phyloP scores from a whole-genome alignment of 2,888 invertebrate species.

The Exocentrus adspersus region DNA sequence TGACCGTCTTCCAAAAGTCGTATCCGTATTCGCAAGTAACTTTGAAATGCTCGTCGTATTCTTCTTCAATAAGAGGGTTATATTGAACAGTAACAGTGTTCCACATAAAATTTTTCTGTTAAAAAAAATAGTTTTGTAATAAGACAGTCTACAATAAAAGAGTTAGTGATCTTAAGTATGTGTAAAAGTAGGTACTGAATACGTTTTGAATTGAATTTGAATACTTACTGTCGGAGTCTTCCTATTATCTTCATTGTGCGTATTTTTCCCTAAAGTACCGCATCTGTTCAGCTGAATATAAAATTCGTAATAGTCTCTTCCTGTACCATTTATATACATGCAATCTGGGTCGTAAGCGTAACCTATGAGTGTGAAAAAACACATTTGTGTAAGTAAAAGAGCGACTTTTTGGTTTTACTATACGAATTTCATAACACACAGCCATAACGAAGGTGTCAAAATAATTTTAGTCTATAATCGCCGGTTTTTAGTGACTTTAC shows the following conservation, averaged over 20 bases:
- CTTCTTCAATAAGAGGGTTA: slow-evolving; percentile 92
- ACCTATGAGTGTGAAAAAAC: too few species aligned
- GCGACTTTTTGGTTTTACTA: too few species aligned
- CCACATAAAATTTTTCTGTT: slow-evolving; percentile 95
- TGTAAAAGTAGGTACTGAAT: too few species aligned
- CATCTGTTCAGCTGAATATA: slow-evolving; percentile 92
- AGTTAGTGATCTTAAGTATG: too few species aligned
- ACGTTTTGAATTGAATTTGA: background rate
- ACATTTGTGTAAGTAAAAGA: too few species aligned
- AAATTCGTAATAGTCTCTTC: slow-evolving; percentile 91
- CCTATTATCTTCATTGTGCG: slow-evolving; percentile 83
- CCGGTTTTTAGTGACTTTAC: too few species aligned
- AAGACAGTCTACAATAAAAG: too few species aligned
- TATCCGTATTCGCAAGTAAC: slow-evolving; percentile 96
- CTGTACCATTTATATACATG: slow-evolving; percentile 94
- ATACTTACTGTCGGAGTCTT: slow-evolving; percentile 82
- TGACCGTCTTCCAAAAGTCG: slow-evolving; percentile 96
- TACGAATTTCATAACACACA: too few species aligned
- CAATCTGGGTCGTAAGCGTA: slow-evolving; percentile 95
- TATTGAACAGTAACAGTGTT: slow-evolving; percentile 95
- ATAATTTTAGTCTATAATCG: too few species aligned
- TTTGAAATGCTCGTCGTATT: slow-evolving; percentile 94
- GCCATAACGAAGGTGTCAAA: too few species aligned
- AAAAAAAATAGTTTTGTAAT: slow-evolving; percentile 35
- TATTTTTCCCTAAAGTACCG: slow-evolving; percentile 89